Evolutionary conservation across 2,797 vertebrate genomes (phyloP), one percentile per base, ranked within the genome.

Genomic region (Hydrolagus colliei): DNA sequence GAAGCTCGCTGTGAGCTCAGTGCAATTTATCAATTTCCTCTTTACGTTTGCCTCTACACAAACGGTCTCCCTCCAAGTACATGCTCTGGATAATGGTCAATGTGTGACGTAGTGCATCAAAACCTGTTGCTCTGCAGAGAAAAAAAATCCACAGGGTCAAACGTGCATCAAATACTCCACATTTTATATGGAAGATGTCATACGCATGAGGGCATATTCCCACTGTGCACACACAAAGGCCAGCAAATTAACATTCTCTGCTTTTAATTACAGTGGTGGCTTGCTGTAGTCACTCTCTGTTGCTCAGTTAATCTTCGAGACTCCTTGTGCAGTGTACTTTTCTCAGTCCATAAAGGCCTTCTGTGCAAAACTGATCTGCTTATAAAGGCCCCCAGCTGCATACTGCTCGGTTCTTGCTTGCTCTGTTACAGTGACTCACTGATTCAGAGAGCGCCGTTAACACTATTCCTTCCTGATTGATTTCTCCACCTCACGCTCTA

Each of bases 321-420:
- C 61, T 77, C 75, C 75, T 77, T n/a, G 16, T 77, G 41, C 41
- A 76, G 74, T 76, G 74, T 59, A 77, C 18, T 77, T 77, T 77
- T 76, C 35, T 76, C 74, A 76, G 18, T 20, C 61, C 75, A 77
- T 77, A 77, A 61, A 77, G 52, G 75, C 52, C 52, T 61, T 59
- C 75, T 61, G 75, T 11, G 20, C 52, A 61, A 77, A 8, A 77
- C 75, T 77, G 75, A 77, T 77, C 75, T 59, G 61, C 16, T 77
- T 77, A 20, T 77, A 77, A 27, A 61, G 41, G 61, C 20, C 61
- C 52, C 75, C 41, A 77, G 75, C 52, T 77, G 52, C 52, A 20
- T 41, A 77, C 41, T 77, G 75, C 35, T 10, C 3, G 12, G 52
- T 61, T n/a, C 35, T 18, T 10, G 35, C 74, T 76, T 2, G 35